Percentiles rank a stretch among this genome's conserved stretches.
Evolutionary conservation across 2,113 vertebrate genomes (phyloP).

Genomic region (Perca schrenkii): DNA sequence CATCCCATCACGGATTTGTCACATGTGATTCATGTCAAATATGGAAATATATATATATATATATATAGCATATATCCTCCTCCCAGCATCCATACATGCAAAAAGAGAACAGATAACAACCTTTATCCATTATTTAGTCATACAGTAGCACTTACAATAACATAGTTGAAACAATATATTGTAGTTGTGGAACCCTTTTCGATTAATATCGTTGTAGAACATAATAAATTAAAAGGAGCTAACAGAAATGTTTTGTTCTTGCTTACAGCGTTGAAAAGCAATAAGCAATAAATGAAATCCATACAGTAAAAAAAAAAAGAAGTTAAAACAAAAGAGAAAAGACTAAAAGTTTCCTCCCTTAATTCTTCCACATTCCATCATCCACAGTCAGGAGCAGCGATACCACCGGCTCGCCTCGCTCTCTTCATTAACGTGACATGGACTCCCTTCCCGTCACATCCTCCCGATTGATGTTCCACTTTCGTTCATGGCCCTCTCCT

Average conservation of each 20-base stretch:
- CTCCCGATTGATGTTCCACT: slow-evolving; percentile 74
- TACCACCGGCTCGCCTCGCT: slow-evolving; percentile 42
- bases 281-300: neutral
- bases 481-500: slow-evolving; percentile 51
- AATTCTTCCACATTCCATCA: neutral
- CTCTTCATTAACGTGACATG: slow-evolving; percentile 67
- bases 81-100: neutral
- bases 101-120: neutral
- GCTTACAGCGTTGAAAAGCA: neutral
- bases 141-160: neutral
- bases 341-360: neutral
- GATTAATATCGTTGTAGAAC: neutral
- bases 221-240: neutral
- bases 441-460: slow-evolving; percentile 41
- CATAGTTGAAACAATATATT: neutral
- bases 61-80: neutral
- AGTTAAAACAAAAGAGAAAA: slow-evolving; percentile 17
- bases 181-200: neutral
- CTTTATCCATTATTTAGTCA: neutral
- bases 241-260: neutral
- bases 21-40: slow-evolving; percentile 61
- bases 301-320: slow-evolving; percentile 7
- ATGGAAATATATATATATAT: slow-evolving; percentile 23
- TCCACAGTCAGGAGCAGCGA: slow-evolving; percentile 34
- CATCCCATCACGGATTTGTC: slow-evolving; percentile 52